These are phyloP conservation scores for Calidris pygmaea DNA, from an alignment of 2,113 vertebrate genomes.

Conservation along the genomic window DNA sequence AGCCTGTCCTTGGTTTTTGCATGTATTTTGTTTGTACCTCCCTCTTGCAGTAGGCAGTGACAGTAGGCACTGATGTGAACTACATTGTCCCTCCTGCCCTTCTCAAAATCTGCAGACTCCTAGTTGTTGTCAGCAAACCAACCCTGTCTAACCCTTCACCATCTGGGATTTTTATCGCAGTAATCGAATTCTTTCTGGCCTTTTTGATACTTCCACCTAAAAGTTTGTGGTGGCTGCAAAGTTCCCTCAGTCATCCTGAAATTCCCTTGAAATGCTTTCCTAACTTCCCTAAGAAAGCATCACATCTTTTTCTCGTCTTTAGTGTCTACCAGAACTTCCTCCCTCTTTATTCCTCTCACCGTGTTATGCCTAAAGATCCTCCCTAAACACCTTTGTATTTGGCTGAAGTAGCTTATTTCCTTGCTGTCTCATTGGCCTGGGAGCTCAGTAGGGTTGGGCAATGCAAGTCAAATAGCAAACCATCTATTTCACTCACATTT, in stretches of 20 bases:
- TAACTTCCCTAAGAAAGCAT: neutral
- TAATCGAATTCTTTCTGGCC: neutral
- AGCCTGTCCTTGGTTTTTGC: neutral
- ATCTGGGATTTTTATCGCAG: neutral
- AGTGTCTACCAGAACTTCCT: neutral
- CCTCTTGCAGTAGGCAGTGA: neutral
- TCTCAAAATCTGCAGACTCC: neutral
- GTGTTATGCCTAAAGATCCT: neutral
- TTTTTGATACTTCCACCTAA: neutral
- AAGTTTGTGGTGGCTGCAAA: neutral
- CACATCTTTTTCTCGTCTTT: neutral
- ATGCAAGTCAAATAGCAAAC: neutral
- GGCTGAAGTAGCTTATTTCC: neutral
- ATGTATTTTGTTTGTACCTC: neutral
- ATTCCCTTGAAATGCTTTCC: neutral
- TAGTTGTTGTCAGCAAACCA: neutral
- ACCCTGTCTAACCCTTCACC: neutral
- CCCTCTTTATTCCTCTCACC: neutral
- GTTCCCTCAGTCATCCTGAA: neutral
- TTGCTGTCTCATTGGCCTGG: neutral
- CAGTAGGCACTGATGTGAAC: neutral
- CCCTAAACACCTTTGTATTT: neutral
- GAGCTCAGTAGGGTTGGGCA: neutral
- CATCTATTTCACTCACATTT: neutral
- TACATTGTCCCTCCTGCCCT: neutral